phyloP scores from a whole-genome alignment of 1,140 invertebrate genomes.

The Panagrolaimus sp. region DNA sequence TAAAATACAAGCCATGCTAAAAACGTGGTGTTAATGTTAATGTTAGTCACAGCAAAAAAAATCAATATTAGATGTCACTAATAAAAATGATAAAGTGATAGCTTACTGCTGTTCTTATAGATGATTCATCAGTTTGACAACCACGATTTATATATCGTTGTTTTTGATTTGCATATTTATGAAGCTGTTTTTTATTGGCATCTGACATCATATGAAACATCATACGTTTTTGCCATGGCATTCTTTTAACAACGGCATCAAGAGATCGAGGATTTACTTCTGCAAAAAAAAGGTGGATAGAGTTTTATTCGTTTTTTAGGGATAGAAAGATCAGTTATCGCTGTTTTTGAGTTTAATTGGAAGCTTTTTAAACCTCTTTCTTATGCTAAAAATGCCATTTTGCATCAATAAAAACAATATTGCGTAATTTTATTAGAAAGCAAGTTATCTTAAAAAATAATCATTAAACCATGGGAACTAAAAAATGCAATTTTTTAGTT shows the following conservation, averaged over 20 bases:
- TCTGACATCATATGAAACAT: constrained; percentile 41
- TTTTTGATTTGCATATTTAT: not conserved
- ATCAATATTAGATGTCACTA: too few relatives aligned
- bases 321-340: too few relatives aligned
- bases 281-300: too few relatives aligned
- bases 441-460: too few relatives aligned
- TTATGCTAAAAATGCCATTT: too few relatives aligned
- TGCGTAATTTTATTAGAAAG: too few relatives aligned
- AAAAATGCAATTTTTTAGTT: too few relatives aligned
- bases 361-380: too few relatives aligned
- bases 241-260: constrained; percentile 33
- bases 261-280: constrained; percentile 18
- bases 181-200: constrained; percentile 14
- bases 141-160: constrained; percentile 1
- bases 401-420: too few relatives aligned
- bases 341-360: not conserved
- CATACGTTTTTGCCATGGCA: constrained; percentile 38
- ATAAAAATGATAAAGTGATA: too few relatives aligned
- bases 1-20: not conserved
- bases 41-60: not conserved
- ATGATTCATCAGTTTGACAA: not conserved
- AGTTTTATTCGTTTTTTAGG: too few relatives aligned
- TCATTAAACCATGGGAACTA: too few relatives aligned
- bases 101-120: not conserved
- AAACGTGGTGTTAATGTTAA: not conserved